Evolutionary conservation across 1,140 invertebrate genomes (phyloP).

Genomic region (Gyrodactylus bullatarudis): DNA sequence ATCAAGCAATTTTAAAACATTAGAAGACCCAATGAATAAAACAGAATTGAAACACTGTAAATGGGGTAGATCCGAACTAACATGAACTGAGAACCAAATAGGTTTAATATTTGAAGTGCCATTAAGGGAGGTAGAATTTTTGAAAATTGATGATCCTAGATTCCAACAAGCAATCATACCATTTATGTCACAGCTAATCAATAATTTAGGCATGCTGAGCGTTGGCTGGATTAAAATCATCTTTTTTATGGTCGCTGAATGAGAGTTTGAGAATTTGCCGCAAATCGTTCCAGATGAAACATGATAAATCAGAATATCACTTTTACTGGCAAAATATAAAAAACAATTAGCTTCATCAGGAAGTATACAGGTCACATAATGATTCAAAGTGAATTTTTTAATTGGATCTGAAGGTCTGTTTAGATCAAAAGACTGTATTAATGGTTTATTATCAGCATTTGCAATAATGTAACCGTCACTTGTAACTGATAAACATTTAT

Average conservation of each 20-base stretch:
- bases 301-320: background rate
- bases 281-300: background rate
- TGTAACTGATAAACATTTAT: background rate
- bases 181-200: background rate
- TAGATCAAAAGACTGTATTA: background rate
- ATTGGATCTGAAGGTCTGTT: background rate
- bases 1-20: background rate
- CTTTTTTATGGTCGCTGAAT: background rate
- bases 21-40: background rate
- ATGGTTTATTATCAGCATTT: background rate
- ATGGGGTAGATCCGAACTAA: background rate
- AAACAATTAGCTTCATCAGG: background rate
- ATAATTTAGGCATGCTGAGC: background rate
- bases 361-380: background rate
- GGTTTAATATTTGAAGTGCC: background rate
- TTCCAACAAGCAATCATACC: background rate
- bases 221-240: background rate
- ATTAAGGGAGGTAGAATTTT: background rate
- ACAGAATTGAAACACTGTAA: background rate
- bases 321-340: background rate
- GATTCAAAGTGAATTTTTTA: background rate
- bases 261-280: background rate
- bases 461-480: background rate
- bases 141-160: background rate
- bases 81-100: background rate